phyloP scores from a whole-genome alignment of 2,113 vertebrate genomes.

The Bettongia penicillata region DNA sequence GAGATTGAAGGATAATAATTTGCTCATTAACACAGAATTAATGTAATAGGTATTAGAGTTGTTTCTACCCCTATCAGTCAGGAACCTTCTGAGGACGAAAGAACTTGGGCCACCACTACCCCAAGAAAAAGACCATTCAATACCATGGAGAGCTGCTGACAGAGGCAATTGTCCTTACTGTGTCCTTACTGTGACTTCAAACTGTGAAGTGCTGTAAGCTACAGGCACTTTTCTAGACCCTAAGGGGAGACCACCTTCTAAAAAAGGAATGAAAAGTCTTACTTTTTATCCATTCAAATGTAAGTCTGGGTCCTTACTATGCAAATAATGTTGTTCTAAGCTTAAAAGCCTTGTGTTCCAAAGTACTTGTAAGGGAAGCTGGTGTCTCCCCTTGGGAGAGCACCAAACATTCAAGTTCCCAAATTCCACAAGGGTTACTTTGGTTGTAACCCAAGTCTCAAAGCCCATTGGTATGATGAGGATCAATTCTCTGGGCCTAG shows the following conservation, averaged over 20 bases:
- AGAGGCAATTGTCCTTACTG: background rate
- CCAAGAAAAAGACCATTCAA: background rate
- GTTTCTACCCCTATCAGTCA: background rate
- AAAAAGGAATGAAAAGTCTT: background rate
- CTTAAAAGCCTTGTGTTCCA: background rate
- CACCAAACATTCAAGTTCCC: background rate
- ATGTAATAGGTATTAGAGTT: background rate
- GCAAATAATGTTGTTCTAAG: background rate
- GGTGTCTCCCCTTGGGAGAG: background rate
- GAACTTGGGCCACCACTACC: background rate
- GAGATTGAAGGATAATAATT: background rate
- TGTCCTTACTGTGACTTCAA: background rate
- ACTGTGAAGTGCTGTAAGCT: background rate
- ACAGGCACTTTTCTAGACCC: background rate
- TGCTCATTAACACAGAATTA: background rate
- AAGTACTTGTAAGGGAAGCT: background rate
- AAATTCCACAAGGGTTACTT: background rate
- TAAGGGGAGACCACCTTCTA: background rate
- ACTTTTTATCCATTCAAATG: background rate
- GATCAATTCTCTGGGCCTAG: background rate
- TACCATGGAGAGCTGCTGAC: no score
- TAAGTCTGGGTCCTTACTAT: background rate
- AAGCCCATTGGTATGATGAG: background rate
- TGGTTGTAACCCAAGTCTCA: background rate
- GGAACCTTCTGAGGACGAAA: background rate